Base-by-base conservation (phyloP, 2,113 vertebrate species). In the Lamprologus ornatipinnis region DNA sequence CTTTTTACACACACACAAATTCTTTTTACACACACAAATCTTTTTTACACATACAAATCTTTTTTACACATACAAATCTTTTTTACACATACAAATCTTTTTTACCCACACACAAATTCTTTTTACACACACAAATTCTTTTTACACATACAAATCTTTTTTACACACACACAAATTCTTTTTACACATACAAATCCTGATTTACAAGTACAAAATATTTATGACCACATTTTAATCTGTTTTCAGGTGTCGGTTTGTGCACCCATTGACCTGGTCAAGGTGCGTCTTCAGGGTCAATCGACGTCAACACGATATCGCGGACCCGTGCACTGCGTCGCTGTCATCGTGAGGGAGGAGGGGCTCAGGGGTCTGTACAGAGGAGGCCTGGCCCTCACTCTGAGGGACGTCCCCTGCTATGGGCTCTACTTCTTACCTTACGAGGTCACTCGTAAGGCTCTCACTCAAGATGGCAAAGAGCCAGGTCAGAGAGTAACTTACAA, bases 221-320 rank as follows among this genome's bases (percentile, higher is more conserved):
- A 47, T 47, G 45, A 15, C 45, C 2, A 7, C 14, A 47, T 15
- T 47, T 47, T 15, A 47, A 47, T 65, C 23, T 86, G 12, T 47
- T 63, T 12, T 8, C 91, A 97, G 97, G 94, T 97, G 73, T 88
- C 94, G 80, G 93, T 95, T 49, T 88, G 87, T 70, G 96, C 96
- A 13, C 97, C 97, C 7, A 93, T 96, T 5, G 97, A 98, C 91
- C 95, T 98, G 91, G 95, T 98, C 89, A 98, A 98, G 94, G 97
- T 98, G 57, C 96, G 97, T 13, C 91, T 98, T 19, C 97, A 98
- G 95, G 97, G 96, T 88, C 97, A 97, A 87, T 96, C 89, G n/a
- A 2, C 53, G 3, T 15, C 79, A 1, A 4, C 82, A 4, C 90
- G 60, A 19, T 98, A 97, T 91, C 89, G 84, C 7, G 97, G 97